phyloP scores from a whole-genome alignment of 37 sponge, comb jelly and placozoan genomes.

The Lycopodina hypogea region DNA sequence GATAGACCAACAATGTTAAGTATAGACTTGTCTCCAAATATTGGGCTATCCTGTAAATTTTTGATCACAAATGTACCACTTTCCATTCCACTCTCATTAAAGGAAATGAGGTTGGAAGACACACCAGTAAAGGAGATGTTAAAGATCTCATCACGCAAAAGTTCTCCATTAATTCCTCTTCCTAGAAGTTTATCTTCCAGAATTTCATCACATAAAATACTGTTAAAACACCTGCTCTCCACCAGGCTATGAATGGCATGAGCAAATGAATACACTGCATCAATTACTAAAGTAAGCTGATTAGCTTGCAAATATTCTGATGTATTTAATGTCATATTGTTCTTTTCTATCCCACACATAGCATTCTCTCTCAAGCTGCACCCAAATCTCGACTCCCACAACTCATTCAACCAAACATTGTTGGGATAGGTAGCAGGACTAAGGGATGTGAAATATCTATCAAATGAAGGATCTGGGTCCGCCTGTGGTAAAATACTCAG shows the following conservation, averaged over 20 bases:
- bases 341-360: slow-evolving; percentile 22
- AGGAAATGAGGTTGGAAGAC: slow-evolving; percentile 16
- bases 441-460: slow-evolving; percentile 59
- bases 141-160: slow-evolving; percentile 29
- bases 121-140: slow-evolving; percentile 16
- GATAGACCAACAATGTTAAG: slow-evolving; percentile 15
- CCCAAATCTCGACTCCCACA: slow-evolving; percentile 10
- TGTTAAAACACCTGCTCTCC: slow-evolving; percentile 15
- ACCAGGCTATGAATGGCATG: slow-evolving; percentile 61
- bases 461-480: slow-evolving; percentile 16
- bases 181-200: background rate
- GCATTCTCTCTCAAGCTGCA: no score
- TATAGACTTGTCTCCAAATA: background rate
- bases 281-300: slow-evolving; percentile 60
- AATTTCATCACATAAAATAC: no score
- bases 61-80: slow-evolving; percentile 32
- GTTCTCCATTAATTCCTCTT: slow-evolving; percentile 16
- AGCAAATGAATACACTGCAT: no score
- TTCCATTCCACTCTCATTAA: slow-evolving; percentile 53
- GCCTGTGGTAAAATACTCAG: no score
- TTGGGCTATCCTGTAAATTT: slow-evolving; percentile 41
- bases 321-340: background rate
- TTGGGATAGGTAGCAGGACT: slow-evolving; percentile 33
- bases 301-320: slow-evolving; percentile 32
- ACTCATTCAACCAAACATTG: slow-evolving; percentile 77